Evolutionary conservation across 2,888 invertebrate genomes (phyloP), one percentile per base, ranked within the genome.

Genomic region (Brenthis ino): DNA sequence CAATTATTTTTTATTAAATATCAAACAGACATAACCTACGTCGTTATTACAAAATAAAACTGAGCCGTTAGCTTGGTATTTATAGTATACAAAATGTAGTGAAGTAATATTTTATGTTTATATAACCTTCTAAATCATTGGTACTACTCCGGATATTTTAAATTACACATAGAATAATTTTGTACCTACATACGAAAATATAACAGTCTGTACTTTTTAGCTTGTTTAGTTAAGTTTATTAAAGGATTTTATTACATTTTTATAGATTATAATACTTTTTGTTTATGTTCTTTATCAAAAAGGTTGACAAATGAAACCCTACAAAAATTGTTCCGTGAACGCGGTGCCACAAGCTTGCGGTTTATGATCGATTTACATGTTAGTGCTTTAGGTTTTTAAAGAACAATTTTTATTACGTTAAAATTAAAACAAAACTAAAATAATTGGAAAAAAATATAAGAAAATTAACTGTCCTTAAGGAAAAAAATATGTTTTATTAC

Each of bases 401-500:
- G 12, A 51, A 16, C 4, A 16, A n/a, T 6, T 51, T 51, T 16
- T 51, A 6, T 51, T 51, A 51, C 51, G 3, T 16, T 16, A 8
- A 16, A 3, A 28, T 28, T 28, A 28, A 3, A 53, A 53, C 2
- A 53, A 16, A 14, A 53, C 16, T 14, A 16, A 53, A 53, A 14
- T 3, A 14, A 14, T n/a, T 28, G 28, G 28, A 28, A 14, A 3
- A 14, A 16, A 53, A 14, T 43, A 37, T 53, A 33, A 51, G 33
- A 20, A 37, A 48, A 48, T 28, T 3, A 33, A 16, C 13, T 12
- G 1, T 43, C 11, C 0, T n/a, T n/a, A 51, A 43, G 20, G 33
- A 63, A 37, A 13, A 13, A 37, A 20, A 14, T 14, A 37, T 11
- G 8, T 5, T 14, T 5, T 63, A 53, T 74, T 83, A 92, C 92